Evolutionary conservation across 2,113 vertebrate species (phyloP), one percentile per base, ranked within the genome.

Genomic region (Microcebus tavaratra): DNA sequence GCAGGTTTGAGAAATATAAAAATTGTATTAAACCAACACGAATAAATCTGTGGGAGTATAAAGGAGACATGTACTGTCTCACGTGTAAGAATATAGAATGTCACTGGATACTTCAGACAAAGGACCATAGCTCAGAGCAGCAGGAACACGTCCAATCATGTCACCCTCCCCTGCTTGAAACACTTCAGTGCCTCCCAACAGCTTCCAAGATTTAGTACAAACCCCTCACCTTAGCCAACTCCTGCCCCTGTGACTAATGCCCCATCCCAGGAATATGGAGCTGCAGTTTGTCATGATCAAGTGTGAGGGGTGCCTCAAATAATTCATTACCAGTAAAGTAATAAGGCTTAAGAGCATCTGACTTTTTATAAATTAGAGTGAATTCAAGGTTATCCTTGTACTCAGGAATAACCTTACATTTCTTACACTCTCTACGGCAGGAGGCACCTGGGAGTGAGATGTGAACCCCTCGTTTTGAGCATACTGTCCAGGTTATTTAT

Each of bases 361-460:
- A 75, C 39, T 91, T 90, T 85, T 92, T 59, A 92, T 91, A 93
- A 94, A 82, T 96, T 75, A 73, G 42, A 85, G 93, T 59, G 55
- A 95, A 93, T 73, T 96, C 91, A 97, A 98, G 87, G 91, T 93
- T 94, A 92, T 88, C 73, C 23, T 79, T 92, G 20, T 14, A 31
- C 39, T 61, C 48, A 29, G 61, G 25, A 27, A 29, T 29, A 63
- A 12, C 61, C 67, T 55, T 34, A 31, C 67, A 78, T 48, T 53
- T 45, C 34, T 0, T 0, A n/a, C 2, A 36, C 13, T 86, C 85
- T 88, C 42, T 6, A 25, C 67, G 57, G 18, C 27, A 76, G 50
- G 10, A 63, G 20, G 14, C 31, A 31, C 20, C 48, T 48, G 21
- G 36, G 6, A 13, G 12, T n/a, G 27, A 27, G 34, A 36, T 0